These are phyloP conservation scores for Aleiodes alternator DNA, from an alignment of 2,888 invertebrate genomes.

Conservation along the genomic window DNA sequence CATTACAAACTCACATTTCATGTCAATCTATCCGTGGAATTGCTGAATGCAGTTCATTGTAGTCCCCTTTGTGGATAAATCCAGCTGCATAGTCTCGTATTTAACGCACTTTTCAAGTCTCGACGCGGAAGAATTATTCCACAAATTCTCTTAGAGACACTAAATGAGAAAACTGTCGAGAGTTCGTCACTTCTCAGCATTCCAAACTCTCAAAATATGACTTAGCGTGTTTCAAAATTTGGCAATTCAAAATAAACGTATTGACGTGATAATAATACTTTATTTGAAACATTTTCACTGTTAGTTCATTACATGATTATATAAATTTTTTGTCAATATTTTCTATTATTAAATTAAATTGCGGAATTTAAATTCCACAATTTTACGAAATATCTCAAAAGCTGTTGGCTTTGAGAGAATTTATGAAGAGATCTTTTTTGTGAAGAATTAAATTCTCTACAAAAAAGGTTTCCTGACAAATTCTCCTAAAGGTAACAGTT, in stretches of 20 bases:
- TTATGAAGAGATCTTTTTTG: no score
- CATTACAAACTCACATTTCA: conserved; percentile 49
- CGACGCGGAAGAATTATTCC: conserved; percentile 64
- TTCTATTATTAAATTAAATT: no score
- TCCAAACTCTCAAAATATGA: conserved; percentile 38
- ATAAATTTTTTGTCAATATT: no score
- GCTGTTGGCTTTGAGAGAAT: no score
- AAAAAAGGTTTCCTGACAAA: no score
- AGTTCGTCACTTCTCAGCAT: conserved; percentile 57
- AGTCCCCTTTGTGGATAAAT: conserved; percentile 55
- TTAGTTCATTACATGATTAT: no score
- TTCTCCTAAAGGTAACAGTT: no score
- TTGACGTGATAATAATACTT: no score
- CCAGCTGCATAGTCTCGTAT: conserved; percentile 64
- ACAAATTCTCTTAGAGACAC: conserved; percentile 61
- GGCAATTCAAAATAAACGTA: conserved; percentile 23
- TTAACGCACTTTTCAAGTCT: conserved; percentile 37
- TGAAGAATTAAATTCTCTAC: no score
- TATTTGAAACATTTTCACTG: no score
- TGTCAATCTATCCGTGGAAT: conserved; percentile 61
- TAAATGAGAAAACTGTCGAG: conserved; percentile 72
- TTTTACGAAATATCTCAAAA: no score
- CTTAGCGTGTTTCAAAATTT: conserved; percentile 43
- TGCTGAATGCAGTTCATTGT: conserved; percentile 69
- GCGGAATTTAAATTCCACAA: no score